Conservation (phyloP, 2,797 vertebrate genomes). For the Clangula hyemalis region DNA sequence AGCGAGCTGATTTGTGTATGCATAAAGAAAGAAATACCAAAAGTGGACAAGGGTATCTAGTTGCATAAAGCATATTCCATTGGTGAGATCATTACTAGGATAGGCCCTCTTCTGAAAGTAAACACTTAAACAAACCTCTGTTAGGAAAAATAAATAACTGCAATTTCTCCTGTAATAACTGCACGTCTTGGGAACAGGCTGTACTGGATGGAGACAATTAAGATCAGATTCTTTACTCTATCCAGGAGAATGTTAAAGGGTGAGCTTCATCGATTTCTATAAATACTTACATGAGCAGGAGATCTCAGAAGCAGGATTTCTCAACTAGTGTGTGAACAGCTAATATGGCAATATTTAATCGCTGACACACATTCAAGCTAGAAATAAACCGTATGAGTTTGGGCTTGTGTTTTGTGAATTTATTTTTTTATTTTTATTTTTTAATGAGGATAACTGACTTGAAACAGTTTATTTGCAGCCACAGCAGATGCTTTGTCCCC, state of each 20-base stretch:
- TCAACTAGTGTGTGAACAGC: background rate
- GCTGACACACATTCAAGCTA: background rate
- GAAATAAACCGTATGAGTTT: background rate
- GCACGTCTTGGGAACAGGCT: background rate
- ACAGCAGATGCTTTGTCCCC: background rate
- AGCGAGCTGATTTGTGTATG: background rate
- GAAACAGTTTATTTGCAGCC: background rate
- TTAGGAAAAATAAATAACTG: background rate
- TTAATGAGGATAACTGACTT: background rate
- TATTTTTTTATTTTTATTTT: background rate
- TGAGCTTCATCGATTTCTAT: background rate
- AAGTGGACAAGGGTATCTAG: background rate
- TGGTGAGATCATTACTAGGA: background rate
- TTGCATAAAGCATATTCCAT: background rate
- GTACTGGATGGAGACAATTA: background rate
- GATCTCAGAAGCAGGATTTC: background rate
- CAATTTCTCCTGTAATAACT: background rate
- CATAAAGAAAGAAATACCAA: background rate
- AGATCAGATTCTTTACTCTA: background rate
- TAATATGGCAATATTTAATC: background rate
- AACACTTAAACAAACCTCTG: background rate
- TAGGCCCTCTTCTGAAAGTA: background rate
- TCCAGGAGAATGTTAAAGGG: background rate
- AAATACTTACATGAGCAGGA: background rate
- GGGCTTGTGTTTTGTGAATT: background rate